phyloP scores from a whole-genome alignment of 2,888 invertebrate species.

The Exephanes ischioxanthus region DNA sequence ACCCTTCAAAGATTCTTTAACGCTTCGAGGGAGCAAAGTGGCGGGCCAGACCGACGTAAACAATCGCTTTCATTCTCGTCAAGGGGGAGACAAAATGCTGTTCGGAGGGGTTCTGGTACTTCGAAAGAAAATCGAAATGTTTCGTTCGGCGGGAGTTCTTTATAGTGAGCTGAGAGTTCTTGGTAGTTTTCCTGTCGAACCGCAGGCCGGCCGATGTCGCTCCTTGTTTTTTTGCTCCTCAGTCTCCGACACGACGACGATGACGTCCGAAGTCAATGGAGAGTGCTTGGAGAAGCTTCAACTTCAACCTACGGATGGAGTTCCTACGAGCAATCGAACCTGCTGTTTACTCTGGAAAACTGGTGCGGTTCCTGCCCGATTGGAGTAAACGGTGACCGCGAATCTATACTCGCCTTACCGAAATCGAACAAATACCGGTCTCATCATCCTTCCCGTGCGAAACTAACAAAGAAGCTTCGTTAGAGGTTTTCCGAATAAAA shows the following conservation, averaged over 20 bases:
- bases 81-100: conserved; percentile 20
- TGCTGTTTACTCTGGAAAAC: not conserved
- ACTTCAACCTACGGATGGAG: not conserved
- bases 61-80: conserved; percentile 19
- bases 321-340: not conserved
- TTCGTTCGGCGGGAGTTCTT: not conserved
- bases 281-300: not conserved
- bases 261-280: not conserved
- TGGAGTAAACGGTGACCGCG: not conserved
- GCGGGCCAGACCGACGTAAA: conserved; percentile 25
- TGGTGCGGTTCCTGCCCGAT: not conserved
- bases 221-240: not conserved
- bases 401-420: not conserved
- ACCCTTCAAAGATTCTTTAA: conserved; percentile 30
- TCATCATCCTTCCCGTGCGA: not conserved
- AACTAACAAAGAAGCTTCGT: not conserved
- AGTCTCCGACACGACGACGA: not conserved
- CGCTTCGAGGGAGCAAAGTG: conserved; percentile 3
- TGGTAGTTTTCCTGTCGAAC: conserved; percentile 20
- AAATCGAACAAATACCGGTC: not conserved
- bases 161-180: conserved; percentile 10
- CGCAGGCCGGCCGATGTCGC: not conserved
- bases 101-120: not conserved
- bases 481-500: conserved; percentile 44
- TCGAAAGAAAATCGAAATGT: not conserved